Evolutionary conservation across 2,113 vertebrate genomes (phyloP).

Genomic region (Harpagus bidentatus): DNA sequence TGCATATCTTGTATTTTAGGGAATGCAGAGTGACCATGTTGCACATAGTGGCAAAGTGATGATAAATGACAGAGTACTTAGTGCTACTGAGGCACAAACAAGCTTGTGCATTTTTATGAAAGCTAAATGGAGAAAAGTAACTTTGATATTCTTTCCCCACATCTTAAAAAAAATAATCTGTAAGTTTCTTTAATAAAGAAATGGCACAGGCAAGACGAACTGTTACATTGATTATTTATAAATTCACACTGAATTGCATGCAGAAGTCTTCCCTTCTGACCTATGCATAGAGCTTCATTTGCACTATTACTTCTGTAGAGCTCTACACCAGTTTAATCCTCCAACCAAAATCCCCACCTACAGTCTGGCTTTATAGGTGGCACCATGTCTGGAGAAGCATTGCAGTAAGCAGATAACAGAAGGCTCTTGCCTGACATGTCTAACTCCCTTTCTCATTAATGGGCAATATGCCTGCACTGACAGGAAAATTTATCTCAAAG

Average conservation of each 20-base stretch:
- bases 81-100: background rate
- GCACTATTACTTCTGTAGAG: background rate
- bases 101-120: background rate
- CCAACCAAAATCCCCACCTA: background rate
- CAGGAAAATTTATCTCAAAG: conserved; percentile 63
- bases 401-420: conserved; percentile 25
- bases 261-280: background rate
- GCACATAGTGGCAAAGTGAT: background rate
- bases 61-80: background rate
- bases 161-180: background rate
- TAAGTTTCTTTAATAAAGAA: background rate
- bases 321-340: conserved; percentile 28
- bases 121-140: background rate
- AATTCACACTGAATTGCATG: background rate
- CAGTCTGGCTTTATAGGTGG: conserved; percentile 43
- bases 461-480: conserved; percentile 36
- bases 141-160: background rate
- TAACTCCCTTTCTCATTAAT: conserved; percentile 54
- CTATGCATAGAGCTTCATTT: background rate
- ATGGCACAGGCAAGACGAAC: background rate
- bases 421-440: conserved; percentile 53
- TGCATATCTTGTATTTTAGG: background rate
- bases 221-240: background rate
- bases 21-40: background rate
- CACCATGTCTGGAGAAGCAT: background rate